Evolutionary conservation across 2,113 vertebrate species (phyloP), one percentile per base, ranked within the genome.

Genomic region (Brachypodius melanocephalos): DNA sequence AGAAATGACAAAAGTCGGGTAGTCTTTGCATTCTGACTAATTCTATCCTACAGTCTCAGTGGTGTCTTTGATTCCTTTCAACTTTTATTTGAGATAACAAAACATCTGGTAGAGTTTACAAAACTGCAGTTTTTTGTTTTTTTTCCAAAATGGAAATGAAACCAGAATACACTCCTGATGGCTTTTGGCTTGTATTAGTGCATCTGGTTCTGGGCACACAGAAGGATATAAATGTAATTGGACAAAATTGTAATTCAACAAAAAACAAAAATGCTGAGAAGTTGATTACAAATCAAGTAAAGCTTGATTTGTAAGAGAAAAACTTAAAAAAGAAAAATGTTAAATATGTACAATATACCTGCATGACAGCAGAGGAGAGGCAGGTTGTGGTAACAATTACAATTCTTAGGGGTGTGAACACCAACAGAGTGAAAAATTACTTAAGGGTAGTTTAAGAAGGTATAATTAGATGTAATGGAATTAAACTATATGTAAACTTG

Each of bases 131-230:
- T 92, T 31, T 92, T 85, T 72, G 32, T 54, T 15, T 87, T 90
- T 90, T 93, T 90, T 75, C 38, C 73, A 62, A 95, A 96, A 89
- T 89, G 85, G 82, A 75, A 94, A 85, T 91, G n/a, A 94, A 89
- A 90, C 42, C 40, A 65, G 84, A 89, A 69, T 89, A 80, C 10
- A 71, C 26, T 83, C 25, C 62, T 76, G 63, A 67, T 94, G 52
- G 72, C 36, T 78, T 75, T 95, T 29, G 0, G 4, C 79, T 87
- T 94, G n/a, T 82, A 96, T 93, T 92, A 87, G 28, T 92, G 59
- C 84, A 79, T 85, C 91, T 92, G 49, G 32, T 85, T 93, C 78
- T 90, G 85, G 72, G 78, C 84, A 93, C 29, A 24, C 90, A 89
- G 90, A 76, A 92, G 43, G 51, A 69, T 85, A 48, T 63, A 90